Percentiles rank a stretch among this genome's conserved stretches.
These are phyloP conservation scores for Hylaeus anthracinus DNA, from an alignment of 1,140 invertebrate species.

Conservation along the genomic window DNA sequence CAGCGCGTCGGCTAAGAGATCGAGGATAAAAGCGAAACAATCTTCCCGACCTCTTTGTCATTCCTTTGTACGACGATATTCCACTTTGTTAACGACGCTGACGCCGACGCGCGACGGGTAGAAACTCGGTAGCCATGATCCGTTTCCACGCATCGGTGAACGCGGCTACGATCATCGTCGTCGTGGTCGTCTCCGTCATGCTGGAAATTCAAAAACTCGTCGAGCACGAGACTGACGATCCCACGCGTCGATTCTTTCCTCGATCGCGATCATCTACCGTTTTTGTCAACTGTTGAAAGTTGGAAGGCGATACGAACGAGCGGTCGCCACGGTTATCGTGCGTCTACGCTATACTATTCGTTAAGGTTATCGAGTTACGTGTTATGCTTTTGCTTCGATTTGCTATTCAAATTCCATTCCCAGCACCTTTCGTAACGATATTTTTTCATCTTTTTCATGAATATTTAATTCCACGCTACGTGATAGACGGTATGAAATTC, in stretches of 20 bases:
- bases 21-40: slow-evolving; percentile 20
- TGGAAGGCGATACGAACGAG: no score
- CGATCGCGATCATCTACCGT: no score
- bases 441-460: not conserved
- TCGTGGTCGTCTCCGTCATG: slow-evolving; percentile 45
- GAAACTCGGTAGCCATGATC: slow-evolving; percentile 76
- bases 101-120: not conserved
- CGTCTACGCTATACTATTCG: no score
- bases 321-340: no score
- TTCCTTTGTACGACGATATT: slow-evolving; percentile 68
- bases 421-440: slow-evolving; percentile 16
- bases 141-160: slow-evolving; percentile 77
- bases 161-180: slow-evolving; percentile 45
- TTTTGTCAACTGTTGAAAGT: no score
- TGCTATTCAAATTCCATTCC: slow-evolving; percentile 37
- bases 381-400: slow-evolving; percentile 6
- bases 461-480: not conserved
- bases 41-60: slow-evolving; percentile 35
- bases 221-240: slow-evolving; percentile 3
- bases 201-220: slow-evolving; percentile 61
- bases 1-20: slow-evolving; percentile 18
- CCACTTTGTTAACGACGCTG: slow-evolving; percentile 66
- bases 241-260: slow-evolving; percentile 1
- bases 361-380: not conserved
- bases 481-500: no score